These are phyloP conservation scores for Orius insidiosus DNA, from an alignment of 1,140 invertebrate genomes.

Conservation along the genomic window DNA sequence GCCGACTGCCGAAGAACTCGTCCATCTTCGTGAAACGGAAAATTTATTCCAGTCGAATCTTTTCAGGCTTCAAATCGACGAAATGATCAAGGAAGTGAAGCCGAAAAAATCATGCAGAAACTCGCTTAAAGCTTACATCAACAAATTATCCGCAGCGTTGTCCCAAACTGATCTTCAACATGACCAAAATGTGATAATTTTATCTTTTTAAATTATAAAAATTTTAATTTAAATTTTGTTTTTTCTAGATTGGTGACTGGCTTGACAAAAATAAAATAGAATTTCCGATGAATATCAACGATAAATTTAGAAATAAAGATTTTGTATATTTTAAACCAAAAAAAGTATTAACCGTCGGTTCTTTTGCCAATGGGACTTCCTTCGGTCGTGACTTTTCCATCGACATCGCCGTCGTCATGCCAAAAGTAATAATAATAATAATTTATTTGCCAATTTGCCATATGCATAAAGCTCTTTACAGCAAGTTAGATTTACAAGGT, in stretches of 20 bases:
- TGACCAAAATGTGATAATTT: no score
- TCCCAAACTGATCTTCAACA: no score
- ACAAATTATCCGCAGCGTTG: no score
- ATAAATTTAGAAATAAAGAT: conserved; percentile 20
- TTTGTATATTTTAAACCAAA: conserved; percentile 42
- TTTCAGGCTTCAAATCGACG: conserved; percentile 68
- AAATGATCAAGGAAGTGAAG: conserved; percentile 53
- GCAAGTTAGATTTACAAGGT: no score
- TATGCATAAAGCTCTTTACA: no score
- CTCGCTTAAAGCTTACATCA: conserved; percentile 33
- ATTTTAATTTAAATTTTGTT: no score
- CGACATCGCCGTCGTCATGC: conserved; percentile 52
- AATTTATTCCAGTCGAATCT: conserved; percentile 76
- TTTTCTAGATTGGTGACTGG: conserved; percentile 8
- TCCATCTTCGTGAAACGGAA: conserved; percentile 69
- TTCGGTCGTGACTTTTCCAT: conserved; percentile 40
- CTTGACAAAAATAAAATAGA: conserved; percentile 22
- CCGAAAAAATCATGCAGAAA: conserved; percentile 47
- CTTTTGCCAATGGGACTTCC: conserved; percentile 35
- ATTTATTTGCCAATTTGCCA: no score
- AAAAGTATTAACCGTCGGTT: conserved; percentile 42
- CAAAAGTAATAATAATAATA: conserved; percentile 25
- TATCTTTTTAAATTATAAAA: no score
- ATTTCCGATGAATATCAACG: conserved; percentile 22
- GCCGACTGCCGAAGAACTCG: conserved; percentile 67